Percentiles rank a stretch among this genome's conserved stretches.
These are phyloP conservation scores for Sceliomorpha sp. DNA, from an alignment of 2,888 invertebrate genomes.

Conservation along the genomic window DNA sequence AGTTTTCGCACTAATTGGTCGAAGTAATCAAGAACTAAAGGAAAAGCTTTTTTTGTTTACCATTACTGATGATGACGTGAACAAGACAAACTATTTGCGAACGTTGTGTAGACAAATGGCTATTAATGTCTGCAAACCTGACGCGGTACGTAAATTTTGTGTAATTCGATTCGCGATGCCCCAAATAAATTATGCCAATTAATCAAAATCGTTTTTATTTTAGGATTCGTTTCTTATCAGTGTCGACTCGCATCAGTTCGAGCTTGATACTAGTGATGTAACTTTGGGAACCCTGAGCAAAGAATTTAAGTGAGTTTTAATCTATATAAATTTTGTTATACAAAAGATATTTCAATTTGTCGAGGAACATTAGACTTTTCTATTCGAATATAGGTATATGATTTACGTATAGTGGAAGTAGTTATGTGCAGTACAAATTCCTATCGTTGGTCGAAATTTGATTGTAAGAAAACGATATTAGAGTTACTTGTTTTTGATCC, in stretches of 20 bases:
- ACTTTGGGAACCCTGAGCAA: constrained; percentile 93
- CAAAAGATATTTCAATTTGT: background rate
- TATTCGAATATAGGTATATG: too few species aligned
- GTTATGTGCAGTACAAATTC: too few species aligned
- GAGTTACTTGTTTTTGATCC: too few species aligned
- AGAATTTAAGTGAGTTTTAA: constrained; percentile 87
- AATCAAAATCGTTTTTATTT: too few species aligned
- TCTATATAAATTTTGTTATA: constrained; percentile 6
- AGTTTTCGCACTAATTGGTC: constrained; percentile 94
- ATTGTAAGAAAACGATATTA: too few species aligned
- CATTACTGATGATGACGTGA: constrained; percentile 90
- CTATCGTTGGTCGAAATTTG: too few species aligned
- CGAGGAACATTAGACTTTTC: too few species aligned
- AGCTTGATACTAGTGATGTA: constrained; percentile 93
- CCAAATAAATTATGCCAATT: too few species aligned
- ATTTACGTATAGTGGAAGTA: too few species aligned
- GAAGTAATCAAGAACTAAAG: constrained; percentile 91
- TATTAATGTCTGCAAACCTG: constrained; percentile 94
- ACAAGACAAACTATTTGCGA: constrained; percentile 90
- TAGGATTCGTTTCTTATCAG: constrained; percentile 91
- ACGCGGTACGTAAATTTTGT: constrained; percentile 87
- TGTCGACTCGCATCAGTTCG: constrained; percentile 90
- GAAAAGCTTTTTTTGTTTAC: constrained; percentile 94
- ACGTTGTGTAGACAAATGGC: constrained; percentile 94
- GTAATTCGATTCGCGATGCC: background rate